Conservation (phyloP, 2,113 vertebrate species). For the Hippotragus niger region DNA sequence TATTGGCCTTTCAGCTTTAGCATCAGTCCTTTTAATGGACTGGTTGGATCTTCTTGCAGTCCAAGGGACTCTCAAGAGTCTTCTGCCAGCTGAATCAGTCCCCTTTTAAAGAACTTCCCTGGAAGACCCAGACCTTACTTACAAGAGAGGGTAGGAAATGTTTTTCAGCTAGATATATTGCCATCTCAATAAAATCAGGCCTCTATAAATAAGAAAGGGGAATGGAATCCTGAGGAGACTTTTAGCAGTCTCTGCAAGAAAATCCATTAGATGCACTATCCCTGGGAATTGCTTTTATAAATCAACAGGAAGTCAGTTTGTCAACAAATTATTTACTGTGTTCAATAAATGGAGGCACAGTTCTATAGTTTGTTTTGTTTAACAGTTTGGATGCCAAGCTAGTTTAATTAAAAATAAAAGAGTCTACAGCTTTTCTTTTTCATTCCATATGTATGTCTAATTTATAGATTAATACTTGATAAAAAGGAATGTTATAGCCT, state of each 20-base stretch:
- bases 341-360: not conserved
- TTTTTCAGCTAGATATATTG: not conserved
- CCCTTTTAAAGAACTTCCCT: not conserved
- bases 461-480: not conserved
- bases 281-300: not conserved
- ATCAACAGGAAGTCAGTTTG: not conserved
- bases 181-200: not conserved
- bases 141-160: not conserved
- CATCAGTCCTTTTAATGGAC: too few species aligned
- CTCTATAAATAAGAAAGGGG: not conserved
- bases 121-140: not conserved
- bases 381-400: not conserved
- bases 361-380: conserved; percentile 9
- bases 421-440: not conserved
- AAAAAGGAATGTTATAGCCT: not conserved
- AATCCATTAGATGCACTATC: not conserved
- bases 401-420: not conserved
- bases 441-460: not conserved
- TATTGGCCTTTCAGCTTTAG: too few species aligned
- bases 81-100: not conserved
- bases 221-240: not conserved
- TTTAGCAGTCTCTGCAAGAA: not conserved
- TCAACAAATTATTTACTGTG: not conserved
- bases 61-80: too few species aligned
- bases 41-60: too few species aligned